phyloP scores from a whole-genome alignment of 2,888 invertebrate genomes.

The Epinotia bilunana region DNA sequence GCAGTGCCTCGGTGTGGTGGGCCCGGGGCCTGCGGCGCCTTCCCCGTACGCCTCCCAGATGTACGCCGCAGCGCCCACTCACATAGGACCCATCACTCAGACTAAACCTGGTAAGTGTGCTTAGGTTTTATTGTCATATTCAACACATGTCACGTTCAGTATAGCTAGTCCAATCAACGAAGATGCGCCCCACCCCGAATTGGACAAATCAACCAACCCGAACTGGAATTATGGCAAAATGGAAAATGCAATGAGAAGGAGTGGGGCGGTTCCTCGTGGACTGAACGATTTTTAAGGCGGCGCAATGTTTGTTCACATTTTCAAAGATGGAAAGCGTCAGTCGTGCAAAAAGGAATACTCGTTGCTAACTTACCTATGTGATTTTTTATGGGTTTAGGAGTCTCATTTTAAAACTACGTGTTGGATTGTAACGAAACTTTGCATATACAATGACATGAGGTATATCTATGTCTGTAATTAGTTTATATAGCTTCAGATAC shows the following conservation, averaged over 20 bases:
- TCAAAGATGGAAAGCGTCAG: neutral
- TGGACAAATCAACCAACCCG: neutral
- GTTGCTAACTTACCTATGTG: no score
- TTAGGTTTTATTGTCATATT: neutral
- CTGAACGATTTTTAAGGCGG: neutral
- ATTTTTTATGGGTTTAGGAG: no score
- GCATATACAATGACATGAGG: no score
- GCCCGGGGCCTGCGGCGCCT: constrained; percentile 48
- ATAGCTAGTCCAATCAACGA: neutral
- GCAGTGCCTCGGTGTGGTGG: constrained; percentile 54
- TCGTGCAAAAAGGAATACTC: neutral
- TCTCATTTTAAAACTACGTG: no score
- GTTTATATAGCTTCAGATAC: no score
- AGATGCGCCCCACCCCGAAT: neutral
- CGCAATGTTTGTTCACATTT: neutral
- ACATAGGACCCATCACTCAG: constrained; percentile 79
- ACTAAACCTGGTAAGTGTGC: constrained; percentile 69
- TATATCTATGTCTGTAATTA: no score
- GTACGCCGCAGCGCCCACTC: constrained; percentile 86
- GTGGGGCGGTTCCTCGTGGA: neutral
- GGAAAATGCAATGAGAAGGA: no score
- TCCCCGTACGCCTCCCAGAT: constrained; percentile 84
- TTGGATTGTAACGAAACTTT: no score
- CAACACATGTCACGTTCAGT: neutral
- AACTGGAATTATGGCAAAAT: no score